Evolutionary conservation across 1,140 invertebrate genomes (phyloP).

Genomic region (Saxidomus purpurata): DNA sequence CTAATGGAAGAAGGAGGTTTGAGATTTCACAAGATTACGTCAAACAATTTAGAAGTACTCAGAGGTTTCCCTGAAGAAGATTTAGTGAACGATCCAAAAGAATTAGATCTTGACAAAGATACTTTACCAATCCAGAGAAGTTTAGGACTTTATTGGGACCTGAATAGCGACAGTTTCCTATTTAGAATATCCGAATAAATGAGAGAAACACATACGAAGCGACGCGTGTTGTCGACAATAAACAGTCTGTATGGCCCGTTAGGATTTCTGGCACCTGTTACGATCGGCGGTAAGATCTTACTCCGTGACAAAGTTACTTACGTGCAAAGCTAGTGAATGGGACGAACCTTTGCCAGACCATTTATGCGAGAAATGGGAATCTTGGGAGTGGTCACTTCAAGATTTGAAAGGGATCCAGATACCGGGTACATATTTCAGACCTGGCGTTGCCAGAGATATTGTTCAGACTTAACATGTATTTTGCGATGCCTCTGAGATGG

Average conservation of each 20-base stretch:
- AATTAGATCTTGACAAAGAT: background rate
- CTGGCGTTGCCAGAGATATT: background rate
- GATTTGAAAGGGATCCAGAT: background rate
- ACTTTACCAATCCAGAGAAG: background rate
- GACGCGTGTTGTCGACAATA: background rate
- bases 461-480: background rate
- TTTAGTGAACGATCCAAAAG: constrained; percentile 34
- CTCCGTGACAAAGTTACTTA: background rate
- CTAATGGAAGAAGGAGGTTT: constrained; percentile 32
- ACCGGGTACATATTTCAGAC: background rate
- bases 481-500: no score
- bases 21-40: constrained; percentile 51
- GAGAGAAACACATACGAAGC: background rate
- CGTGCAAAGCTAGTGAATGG: background rate
- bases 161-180: background rate
- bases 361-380: background rate
- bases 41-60: constrained; percentile 33
- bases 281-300: background rate
- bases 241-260: constrained; percentile 20
- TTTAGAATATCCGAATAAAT: background rate
- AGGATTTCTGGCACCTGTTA: background rate
- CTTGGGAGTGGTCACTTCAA: background rate
- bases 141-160: background rate
- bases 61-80: constrained; percentile 33
- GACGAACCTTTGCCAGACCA: background rate